Evolutionary conservation across 2,113 vertebrate genomes (phyloP).

Genomic region (Rhegmatorhina hoffmannsi): DNA sequence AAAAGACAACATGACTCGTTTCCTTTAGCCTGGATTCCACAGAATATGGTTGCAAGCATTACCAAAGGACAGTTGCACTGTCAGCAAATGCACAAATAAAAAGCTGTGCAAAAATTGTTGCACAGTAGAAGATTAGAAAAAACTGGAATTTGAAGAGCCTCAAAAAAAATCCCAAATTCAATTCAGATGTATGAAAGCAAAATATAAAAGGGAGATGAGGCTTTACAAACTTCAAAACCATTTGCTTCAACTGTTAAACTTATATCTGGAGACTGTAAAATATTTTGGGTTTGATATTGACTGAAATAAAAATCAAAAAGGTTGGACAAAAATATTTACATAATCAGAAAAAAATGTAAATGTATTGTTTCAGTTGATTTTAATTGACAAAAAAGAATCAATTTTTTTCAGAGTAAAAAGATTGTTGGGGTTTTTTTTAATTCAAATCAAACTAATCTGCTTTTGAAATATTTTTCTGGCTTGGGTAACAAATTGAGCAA

Average conservation of each 20-base stretch:
- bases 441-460: not conserved
- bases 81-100: not conserved
- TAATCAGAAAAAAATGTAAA: not conserved
- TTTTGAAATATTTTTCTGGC: not conserved
- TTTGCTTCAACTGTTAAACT: not conserved
- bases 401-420: not conserved
- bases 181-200: not conserved
- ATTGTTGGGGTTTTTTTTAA: fast-evolving
- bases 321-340: not conserved
- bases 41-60: not conserved
- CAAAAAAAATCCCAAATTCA: not conserved
- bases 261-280: not conserved
- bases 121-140: not conserved
- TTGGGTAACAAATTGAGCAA: not conserved
- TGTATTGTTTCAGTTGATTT: not conserved
- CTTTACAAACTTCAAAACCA: not conserved
- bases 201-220: not conserved
- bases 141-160: not conserved
- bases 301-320: not conserved
- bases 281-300: not conserved
- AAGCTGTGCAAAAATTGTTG: not conserved
- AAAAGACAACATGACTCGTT: not conserved
- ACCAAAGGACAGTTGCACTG: not conserved
- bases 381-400: not conserved
- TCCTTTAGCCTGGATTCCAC: not conserved